Evolutionary conservation across 2,888 invertebrate genomes (phyloP), one percentile per base, ranked within the genome.

Genomic region (Eupithecia vulgata): DNA sequence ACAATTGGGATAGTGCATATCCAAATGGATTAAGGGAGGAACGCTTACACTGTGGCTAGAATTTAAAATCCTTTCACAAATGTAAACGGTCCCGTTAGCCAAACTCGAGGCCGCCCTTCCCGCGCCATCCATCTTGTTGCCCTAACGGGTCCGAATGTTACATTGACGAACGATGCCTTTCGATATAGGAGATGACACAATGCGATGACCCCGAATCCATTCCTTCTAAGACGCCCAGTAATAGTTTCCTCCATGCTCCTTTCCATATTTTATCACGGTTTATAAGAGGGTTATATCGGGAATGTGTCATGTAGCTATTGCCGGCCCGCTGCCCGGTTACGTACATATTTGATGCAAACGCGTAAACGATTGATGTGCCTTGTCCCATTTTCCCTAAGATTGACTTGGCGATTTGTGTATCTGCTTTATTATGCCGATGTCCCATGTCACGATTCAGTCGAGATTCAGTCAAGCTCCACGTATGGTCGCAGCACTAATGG

Each of bases 121-220:
- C 83, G 70, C 72, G 78, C 70, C 85, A 90, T 91, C 89, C 88
- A 89, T 92, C 91, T 89, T 88, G 81, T 72, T 12, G 79, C 78
- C 79, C 83, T 80, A 80, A 75, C 82, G 83, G 85, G 76, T 81
- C 83, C 83, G 81, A 82, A 82, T 82, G 87, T 81, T 81, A 83
- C 87, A 82, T 84, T 87, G 90, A 90, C 89, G 89, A 86, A 88
- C 88, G 89, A 88, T 88, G 87, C 84, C 85, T 86, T 83, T 82
- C 88, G 90, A 91, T 91, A 91, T 88, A 86, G 82, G 85, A 89
- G 90, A 91, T 90, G 93, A 91, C 90, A 90, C 92, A 91, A 91
- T 88, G 87, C 88, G 91, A 91, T 92, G 91, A 89, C 91, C 92
- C 91, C 88, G 84, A 87, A 89, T 88, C 90, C 87, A 88, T 90